Base-by-base conservation (phyloP, 2,888 invertebrate species). In the Hyalella azteca region DNA sequence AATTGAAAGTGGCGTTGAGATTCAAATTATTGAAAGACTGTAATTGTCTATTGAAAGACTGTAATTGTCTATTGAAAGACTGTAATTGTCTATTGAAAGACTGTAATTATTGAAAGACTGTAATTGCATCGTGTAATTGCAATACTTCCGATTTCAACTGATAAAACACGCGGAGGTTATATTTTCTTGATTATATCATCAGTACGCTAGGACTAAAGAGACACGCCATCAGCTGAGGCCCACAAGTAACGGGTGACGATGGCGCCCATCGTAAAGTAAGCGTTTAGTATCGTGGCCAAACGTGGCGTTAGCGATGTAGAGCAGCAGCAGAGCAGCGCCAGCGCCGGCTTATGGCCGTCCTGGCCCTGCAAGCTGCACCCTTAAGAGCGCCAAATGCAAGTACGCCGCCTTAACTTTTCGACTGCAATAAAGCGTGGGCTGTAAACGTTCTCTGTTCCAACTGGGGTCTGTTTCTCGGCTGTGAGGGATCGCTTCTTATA, bases 201-300 rank as follows among this genome's bases (percentile, higher is more conserved):
- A n/a, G n/a, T n/a, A n/a, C n/a, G n/a, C n/a, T n/a, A n/a, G n/a
- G n/a, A n/a, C n/a, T n/a, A n/a, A n/a, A n/a, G n/a, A n/a, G n/a
- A n/a, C n/a, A n/a, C n/a, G n/a, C n/a, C n/a, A n/a, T n/a, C n/a
- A n/a, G n/a, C n/a, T n/a, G n/a, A n/a, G n/a, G n/a, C n/a, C n/a
- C n/a, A n/a, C n/a, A n/a, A n/a, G n/a, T n/a, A n/a, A n/a, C 22
- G 66, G 66, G 66, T 36, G 36, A 19, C 66, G 39, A n/a, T 19
- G 29, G 29, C 11, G 36, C 19, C 36, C 11, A 29, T 29, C 36
- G 66, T 66, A 66, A 66, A 32, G 32, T 36, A n/a, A n/a, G 66
- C 29, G 66, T 66, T 66, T 66, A 66, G 66, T 66, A 66, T 66
- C 66, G 36, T 36, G 36, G 66, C 66, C 32, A 66, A 36, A 36